These are phyloP conservation scores for Taenaris catops DNA, from an alignment of 2,888 invertebrate genomes.

Conservation along the genomic window DNA sequence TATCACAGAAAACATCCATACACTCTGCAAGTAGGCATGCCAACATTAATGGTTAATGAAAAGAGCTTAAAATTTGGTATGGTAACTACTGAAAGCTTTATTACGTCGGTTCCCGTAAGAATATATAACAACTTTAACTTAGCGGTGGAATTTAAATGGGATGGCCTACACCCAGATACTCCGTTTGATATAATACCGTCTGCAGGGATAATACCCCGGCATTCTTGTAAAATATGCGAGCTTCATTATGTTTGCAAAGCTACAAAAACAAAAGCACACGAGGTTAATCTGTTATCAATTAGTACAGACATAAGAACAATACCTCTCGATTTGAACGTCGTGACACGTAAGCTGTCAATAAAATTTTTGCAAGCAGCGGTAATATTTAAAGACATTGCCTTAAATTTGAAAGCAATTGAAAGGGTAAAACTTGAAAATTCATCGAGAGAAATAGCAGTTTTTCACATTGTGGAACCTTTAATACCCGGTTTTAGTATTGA, in stretches of 20 bases:
- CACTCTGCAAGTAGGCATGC: slow-evolving; percentile 43
- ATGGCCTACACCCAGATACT: slow-evolving; percentile 41
- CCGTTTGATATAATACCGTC: slow-evolving; percentile 60
- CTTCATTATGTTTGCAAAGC: slow-evolving; percentile 47
- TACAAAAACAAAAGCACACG: slow-evolving; percentile 58
- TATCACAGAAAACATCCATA: slow-evolving; percentile 55
- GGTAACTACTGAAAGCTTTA: slow-evolving; percentile 56
- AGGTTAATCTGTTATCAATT: slow-evolving; percentile 47
- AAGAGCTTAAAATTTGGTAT: slow-evolving; percentile 64
- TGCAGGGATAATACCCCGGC: slow-evolving; percentile 45
- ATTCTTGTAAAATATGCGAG: slow-evolving; percentile 54
- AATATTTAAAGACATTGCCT: slow-evolving; percentile 57
- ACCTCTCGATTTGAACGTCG: slow-evolving; percentile 51
- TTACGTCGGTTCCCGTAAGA: slow-evolving; percentile 54
- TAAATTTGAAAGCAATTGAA: slow-evolving; percentile 56
- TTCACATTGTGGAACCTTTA: slow-evolving; percentile 68
- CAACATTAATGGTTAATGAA: slow-evolving; percentile 46
- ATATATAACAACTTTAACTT: slow-evolving; percentile 58
- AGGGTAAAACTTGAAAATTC: slow-evolving; percentile 74
- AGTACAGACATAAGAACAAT: slow-evolving; percentile 32
- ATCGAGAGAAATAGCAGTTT: slow-evolving; percentile 70
- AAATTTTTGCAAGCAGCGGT: slow-evolving; percentile 56
- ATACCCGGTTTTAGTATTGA: slow-evolving; percentile 66
- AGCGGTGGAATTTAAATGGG: slow-evolving; percentile 49
- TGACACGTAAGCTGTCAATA: slow-evolving; percentile 57